Base-by-base conservation (phyloP, 2,888 invertebrate genomes). In the Choreutis nemorana region DNA sequence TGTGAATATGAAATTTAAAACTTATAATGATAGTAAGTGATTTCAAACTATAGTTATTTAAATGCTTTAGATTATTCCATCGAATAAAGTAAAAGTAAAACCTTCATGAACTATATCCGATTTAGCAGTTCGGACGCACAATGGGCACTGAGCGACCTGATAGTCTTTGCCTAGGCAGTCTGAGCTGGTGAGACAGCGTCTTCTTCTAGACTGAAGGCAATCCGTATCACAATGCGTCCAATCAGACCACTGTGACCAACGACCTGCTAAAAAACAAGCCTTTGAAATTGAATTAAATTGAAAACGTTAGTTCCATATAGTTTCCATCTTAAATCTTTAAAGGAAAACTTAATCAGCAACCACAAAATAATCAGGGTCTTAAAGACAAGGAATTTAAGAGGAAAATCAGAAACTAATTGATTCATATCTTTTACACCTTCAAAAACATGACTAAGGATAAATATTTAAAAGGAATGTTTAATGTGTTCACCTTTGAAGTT, bases 161-260 rank as follows among this genome's bases (percentile, higher is more conserved):
- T 72, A 67, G 36, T 77, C 73, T 10, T 64, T 63, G 3, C 77
- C 78, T 1, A 64, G 54, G 32, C 78, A 78, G 1, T 61, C 59
- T 1, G 59, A 37, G 29, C 63, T 63, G 15, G 55, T 55, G 2
- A 77, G 61, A 67, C 97, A 97, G 38, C 87, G 84, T 41, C 89
- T 80, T 36, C 95, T 84, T 39, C 94, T 84, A 38, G 87, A 86
- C 61, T 94, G 92, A 33, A 87, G 84, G 62, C 97, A 97, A 60
- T 95, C 92, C 20, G 87, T 81, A 51, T 90, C 91, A 62, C 97
- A 97, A 30, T 87, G 83, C 8, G 94, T 92, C 95, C 95, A 97
- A 18, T 91, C 87, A 3, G 94, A 91, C 93, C 94, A 94, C 39
- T 84, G 81, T 1, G 90, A 87, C 93, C 93, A 93, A 27, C 85